Evolutionary conservation across 2,113 vertebrate species (phyloP), one percentile per base, ranked within the genome.

Genomic region (Ariopsis seemanni): DNA sequence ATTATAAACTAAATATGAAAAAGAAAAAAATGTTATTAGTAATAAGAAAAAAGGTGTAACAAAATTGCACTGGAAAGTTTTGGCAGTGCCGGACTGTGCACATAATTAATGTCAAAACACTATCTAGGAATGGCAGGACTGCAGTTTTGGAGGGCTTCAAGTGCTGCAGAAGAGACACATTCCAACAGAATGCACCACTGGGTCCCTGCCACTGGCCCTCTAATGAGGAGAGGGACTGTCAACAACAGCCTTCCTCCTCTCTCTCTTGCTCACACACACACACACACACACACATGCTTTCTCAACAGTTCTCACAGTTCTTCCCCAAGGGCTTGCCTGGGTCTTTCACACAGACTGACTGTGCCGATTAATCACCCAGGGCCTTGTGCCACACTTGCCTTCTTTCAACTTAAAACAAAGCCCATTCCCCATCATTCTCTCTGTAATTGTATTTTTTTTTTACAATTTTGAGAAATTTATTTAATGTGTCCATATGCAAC

Each of bases 141-240:
- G 88, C 74, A 87, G 87, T 79, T 88, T 90, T 86, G 85, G 87
- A 91, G 80, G 82, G 86, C 85, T 88, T 88, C 85, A 85, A 87
- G 83, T 88, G 92, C 88, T 93, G 91, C 63, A 89, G 90, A 90
- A 88, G 88, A 94, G 92, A 93, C 92, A 93, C 89, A 95, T 95
- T 95, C 94, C 94, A 91, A 88, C 89, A 94, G 92, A 93, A 90
- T 93, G 93, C 92, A 89, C 93, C 84, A 91, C 93, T 93, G 92
- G 91, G 55, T 92, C 88, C 92, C 92, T 92, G 89, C 87, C 85
- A 93, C 92, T 93, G 83, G 83, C 90, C 92, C 93, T 92, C 91
- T 95, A 96, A 95, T 96, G 95, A 96, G 94, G 93, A 91, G 92
- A 91, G 93, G 90, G 94, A 94, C 94, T 94, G 94, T 95, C 95